Evolutionary conservation across 2,113 vertebrate species (phyloP), one percentile per base, ranked within the genome.

Genomic region (Dasyprocta punctata): DNA sequence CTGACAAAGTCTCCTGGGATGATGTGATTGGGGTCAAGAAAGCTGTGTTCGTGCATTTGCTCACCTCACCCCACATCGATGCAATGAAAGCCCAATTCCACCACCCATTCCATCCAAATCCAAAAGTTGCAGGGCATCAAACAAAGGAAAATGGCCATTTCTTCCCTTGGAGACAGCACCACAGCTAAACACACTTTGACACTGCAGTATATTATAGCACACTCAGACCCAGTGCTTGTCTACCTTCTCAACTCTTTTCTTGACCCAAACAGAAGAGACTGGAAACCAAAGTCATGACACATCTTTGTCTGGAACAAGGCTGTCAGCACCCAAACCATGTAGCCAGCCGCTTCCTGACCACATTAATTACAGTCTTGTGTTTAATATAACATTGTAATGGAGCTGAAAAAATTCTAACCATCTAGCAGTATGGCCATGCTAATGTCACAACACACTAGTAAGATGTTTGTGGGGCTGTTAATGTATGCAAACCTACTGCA

Each of bases 81-180:
- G n/a, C n/a, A n/a, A n/a, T n/a, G 49, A 60, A 54, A 41, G 10
- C 4, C 12, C 16, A 5, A 49, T 9, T 0, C 8, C 0, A 0
- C 5, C 41, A 41, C 5, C 4, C 3, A 63, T 86, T 83, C 78
- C 88, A 7, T 19, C 41, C 0, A 47, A 11, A 16, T n/a, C 28
- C 49, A 11, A 52, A 61, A 86, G 58, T 47, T 7, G 49, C 26
- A n/a, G 3, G 24, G 3, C 14, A 47, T 36, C 5, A 13, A 24
- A 22, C 6, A 65, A 82, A 36, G 28, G 28, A 69, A 19, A 65
- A 38, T 0, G 9, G 65, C 10, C 28, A 30, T 2, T 13, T 69
- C 47, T 38, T 36, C 17, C 47, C 17, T 1, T 13, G 19, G 5
- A n/a, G 26, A 36, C 7, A 24, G 24, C n/a, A 77, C 8, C n/a